A percentile compares a stretch with the other conserved stretches of the same genome.
Conservation (phyloP, 2,113 vertebrate species). For the Odontophorus gujanensis region DNA sequence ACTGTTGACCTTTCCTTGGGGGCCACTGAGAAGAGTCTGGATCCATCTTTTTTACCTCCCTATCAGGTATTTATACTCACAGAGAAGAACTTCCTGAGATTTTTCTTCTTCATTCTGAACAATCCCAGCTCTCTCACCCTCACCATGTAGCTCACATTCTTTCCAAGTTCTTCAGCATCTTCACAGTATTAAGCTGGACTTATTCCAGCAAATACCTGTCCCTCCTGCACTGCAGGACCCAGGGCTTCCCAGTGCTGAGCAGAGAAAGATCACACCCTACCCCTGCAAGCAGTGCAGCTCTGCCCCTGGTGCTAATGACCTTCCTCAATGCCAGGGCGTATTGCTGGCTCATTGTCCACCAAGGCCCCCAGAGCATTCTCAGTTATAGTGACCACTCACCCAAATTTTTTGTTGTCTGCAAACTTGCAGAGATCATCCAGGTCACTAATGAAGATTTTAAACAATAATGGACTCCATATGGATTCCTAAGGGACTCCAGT, state of each 20-base stretch:
- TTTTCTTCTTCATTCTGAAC: neutral
- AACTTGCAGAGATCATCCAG: neutral
- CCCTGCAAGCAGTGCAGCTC: neutral
- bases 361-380: neutral
- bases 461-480: neutral
- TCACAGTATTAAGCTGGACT: neutral
- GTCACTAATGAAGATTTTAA: neutral
- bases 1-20: neutral
- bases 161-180: neutral
- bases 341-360: neutral
- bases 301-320: neutral
- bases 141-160: fast-evolving
- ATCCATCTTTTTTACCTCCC: neutral
- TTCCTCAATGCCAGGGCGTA: neutral
- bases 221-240: neutral
- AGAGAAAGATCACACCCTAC: neutral
- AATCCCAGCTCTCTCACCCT: neutral
- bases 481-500: neutral
- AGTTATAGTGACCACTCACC: neutral
- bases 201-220: fast-evolving
- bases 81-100: neutral
- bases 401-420: neutral
- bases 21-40: neutral
- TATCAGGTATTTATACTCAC: neutral
- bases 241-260: neutral